Evolutionary conservation across 2,113 vertebrate genomes (phyloP).

Genomic region (Halcyon malimbica): DNA sequence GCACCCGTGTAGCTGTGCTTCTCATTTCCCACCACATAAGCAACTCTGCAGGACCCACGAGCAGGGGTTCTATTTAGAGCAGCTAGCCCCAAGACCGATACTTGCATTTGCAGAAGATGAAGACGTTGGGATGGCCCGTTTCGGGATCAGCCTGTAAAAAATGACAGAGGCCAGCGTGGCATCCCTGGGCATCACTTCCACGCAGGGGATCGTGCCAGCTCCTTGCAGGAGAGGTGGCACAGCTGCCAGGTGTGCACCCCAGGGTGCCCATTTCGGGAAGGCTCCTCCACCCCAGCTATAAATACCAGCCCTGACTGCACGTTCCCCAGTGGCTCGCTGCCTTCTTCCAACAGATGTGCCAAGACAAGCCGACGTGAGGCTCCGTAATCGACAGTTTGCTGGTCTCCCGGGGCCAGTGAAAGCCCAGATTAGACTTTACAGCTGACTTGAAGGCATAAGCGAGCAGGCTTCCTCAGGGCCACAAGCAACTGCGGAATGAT

Average conservation of each 20-base stretch:
- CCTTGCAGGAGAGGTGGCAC: background rate
- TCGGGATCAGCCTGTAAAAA: background rate
- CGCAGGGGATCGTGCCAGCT: rapidly evolving
- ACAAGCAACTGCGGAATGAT: slow-evolving; percentile 28
- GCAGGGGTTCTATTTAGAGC: background rate
- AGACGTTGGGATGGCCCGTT: background rate
- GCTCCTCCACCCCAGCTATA: background rate
- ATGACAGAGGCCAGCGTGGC: rapidly evolving
- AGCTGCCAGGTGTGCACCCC: slow-evolving; percentile 2
- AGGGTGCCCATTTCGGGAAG: background rate
- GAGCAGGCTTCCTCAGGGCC: background rate
- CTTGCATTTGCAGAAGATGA: background rate
- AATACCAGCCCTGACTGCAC: background rate
- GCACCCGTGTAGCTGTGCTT: rapidly evolving
- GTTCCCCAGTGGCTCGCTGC: background rate
- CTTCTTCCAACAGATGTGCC: slow-evolving; percentile 37
- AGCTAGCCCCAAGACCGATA: background rate
- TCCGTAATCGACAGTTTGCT: background rate
- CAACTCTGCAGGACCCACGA: background rate
- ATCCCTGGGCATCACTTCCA: background rate
- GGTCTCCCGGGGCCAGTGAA: slow-evolving; percentile 1
- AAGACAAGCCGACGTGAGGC: slow-evolving; percentile 34
- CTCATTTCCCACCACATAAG: rapidly evolving
- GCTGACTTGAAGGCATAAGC: background rate
- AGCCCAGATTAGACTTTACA: slow-evolving; percentile 36